Evolutionary conservation across 2,113 vertebrate genomes (phyloP).

Genomic region (Struthio camelus): DNA sequence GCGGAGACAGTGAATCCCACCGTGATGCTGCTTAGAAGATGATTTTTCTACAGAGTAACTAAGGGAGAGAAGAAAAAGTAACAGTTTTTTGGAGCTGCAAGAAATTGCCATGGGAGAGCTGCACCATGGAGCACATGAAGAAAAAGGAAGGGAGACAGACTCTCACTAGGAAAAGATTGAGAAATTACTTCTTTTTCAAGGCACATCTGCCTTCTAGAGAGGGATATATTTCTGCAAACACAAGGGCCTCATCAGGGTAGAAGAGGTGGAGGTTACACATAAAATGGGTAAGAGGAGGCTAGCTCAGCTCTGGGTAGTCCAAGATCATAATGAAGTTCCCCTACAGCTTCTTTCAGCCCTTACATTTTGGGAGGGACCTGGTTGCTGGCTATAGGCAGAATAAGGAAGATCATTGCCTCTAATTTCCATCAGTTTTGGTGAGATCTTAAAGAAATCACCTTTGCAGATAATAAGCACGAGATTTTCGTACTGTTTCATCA

Average conservation of each 20-base stretch:
- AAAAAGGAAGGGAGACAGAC: neutral
- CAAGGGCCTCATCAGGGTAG: neutral
- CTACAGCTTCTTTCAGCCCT: neutral
- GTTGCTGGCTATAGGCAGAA: neutral
- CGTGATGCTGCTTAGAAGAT: neutral
- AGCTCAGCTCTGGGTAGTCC: neutral
- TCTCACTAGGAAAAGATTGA: neutral
- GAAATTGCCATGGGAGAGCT: neutral
- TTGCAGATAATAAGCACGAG: neutral
- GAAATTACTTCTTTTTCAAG: neutral
- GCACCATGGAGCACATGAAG: neutral
- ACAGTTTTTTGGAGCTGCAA: neutral
- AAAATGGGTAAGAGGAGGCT: neutral
- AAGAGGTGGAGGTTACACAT: neutral
- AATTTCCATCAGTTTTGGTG: neutral
- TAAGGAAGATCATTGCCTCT: neutral
- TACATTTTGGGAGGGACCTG: neutral
- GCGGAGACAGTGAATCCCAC: neutral
- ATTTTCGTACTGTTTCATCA: neutral
- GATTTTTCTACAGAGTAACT: neutral
- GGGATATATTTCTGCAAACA: neutral
- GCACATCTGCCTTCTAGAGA: neutral
- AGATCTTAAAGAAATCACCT: neutral
- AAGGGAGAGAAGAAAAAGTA: neutral
- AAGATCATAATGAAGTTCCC: neutral